A percentile compares a stretch with the other conserved stretches of the same genome.
Conservation (phyloP, 2,797 vertebrate species). For the Halcyon smyrnensis region DNA sequence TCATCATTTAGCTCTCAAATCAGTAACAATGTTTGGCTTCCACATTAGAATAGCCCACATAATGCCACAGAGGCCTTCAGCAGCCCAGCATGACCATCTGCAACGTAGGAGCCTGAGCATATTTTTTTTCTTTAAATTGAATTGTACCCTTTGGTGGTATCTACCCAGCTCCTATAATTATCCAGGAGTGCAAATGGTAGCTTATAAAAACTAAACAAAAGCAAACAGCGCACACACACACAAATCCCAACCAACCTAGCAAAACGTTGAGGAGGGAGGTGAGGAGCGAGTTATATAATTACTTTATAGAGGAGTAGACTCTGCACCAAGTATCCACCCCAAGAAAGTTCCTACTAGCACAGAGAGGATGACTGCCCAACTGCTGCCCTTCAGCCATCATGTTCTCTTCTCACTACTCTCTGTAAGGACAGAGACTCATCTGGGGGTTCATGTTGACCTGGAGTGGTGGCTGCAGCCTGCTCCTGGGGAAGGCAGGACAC, state of each 20-base stretch:
- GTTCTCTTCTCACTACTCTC: too few relatives aligned
- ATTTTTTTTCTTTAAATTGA: slow-evolving; percentile 49
- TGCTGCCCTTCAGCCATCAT: background rate
- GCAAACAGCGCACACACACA: background rate
- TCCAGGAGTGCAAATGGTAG: background rate
- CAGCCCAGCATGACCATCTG: slow-evolving; percentile 17
- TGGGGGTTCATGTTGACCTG: rapidly evolving
- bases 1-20: slow-evolving; percentile 41
- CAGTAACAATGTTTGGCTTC: slow-evolving; percentile 27
- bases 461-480: rapidly evolving
- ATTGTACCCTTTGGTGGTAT: slow-evolving; percentile 29
- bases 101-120: slow-evolving; percentile 1
- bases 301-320: background rate
- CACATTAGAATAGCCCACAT: background rate
- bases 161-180: slow-evolving; percentile 25
- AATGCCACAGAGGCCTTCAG: background rate
- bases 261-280: rapidly evolving
- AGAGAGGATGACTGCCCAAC: rapidly evolving
- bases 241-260: rapidly evolving
- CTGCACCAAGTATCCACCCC: background rate
- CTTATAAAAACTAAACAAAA: background rate
- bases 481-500: background rate
- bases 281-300: background rate
- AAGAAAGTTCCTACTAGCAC: background rate
- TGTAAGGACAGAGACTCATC: rapidly evolving